Evolutionary conservation across 2,888 invertebrate genomes (phyloP), one percentile per base, ranked within the genome.

Genomic region (Cecidostiba fungosa): DNA sequence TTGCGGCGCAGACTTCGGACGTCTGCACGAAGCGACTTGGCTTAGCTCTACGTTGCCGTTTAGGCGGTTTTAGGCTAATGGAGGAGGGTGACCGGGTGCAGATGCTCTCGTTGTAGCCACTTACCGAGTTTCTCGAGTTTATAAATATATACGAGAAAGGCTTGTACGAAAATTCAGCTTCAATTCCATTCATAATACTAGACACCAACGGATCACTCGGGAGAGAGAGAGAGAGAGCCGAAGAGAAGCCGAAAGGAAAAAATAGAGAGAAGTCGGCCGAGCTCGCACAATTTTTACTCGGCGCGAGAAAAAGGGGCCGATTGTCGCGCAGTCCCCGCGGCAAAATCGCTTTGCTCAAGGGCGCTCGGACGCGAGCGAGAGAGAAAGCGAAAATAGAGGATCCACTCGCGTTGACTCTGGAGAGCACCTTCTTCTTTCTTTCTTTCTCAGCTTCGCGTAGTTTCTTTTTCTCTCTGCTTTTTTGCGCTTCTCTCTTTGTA

Each of bases 331-430:
- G 70, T 19, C 81, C 86, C 69, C 23, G 32, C 23, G 78, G 86
- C 86, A 29, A 84, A 84, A 86, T 82, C 81, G 84, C 74, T 86
- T 86, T 86, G 81, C 84, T 86, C 59, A 78, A 86, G 86, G 78
- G 86, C 77, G 59, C 86, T 86, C 79, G 54, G 47, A 47, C 26
- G 47, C 29, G 29, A 36, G 8, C 29, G 79, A 79, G 62, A 59
- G 54, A 77, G 62, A 59, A 39, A 77, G 47, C 39, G 69, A 72
- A 26, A 43, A 77, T 23, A 36, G n/a, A 43, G 43, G 32, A 32
- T 23, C 12, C 23, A 23, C 82, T 72, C 70, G 32, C 78, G 23
- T 43, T 78, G 72, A 70, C 84, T 72, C 73, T 66, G 66, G 29
- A 66, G 70, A 78, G 78, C 72, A 83, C 32, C 83, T 70, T 83